Evolutionary conservation across 2,797 vertebrate species (phyloP).

Genomic region (Microtus californicus): DNA sequence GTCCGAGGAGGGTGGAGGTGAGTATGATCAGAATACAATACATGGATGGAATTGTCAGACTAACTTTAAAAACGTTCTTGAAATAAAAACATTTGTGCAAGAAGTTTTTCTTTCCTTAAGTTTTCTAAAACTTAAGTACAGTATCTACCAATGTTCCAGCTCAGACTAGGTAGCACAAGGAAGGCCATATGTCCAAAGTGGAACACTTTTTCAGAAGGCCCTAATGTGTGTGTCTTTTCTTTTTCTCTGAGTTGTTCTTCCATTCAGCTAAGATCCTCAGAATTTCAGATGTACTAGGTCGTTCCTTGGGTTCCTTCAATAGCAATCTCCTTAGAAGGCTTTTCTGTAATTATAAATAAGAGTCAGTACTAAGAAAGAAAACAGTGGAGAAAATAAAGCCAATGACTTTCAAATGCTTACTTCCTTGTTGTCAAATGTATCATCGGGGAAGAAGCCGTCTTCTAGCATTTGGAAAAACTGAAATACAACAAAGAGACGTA

Average conservation of each 20-base stretch:
- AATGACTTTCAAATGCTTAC: constrained; percentile 77
- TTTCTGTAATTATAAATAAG: constrained; percentile 82
- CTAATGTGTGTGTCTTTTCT: constrained; percentile 53
- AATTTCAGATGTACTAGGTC: constrained; percentile 70
- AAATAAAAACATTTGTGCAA: not conserved
- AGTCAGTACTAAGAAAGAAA: constrained; percentile 56
- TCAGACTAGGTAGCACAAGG: not conserved
- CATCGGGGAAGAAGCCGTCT: rapidly evolving
- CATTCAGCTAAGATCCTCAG: constrained; percentile 1
- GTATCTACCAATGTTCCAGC: not conserved
- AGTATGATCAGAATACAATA: not conserved
- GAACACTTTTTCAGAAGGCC: not conserved
- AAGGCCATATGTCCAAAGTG: not conserved
- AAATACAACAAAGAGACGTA: constrained; percentile 60
- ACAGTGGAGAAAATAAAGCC: constrained; percentile 37
- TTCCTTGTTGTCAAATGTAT: not conserved
- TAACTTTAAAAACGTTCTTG: not conserved
- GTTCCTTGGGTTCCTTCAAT: not conserved
- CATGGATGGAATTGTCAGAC: not conserved
- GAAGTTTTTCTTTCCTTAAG: not conserved
- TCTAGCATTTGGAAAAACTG: constrained; percentile 67
- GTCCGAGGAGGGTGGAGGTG: too few relatives aligned
- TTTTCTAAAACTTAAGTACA: too few relatives aligned
- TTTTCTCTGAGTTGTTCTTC: not conserved
- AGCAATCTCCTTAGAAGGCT: constrained; percentile 81